Evolutionary conservation across 2,888 invertebrate genomes (phyloP), one percentile per base, ranked within the genome.

Genomic region (Polyploca ridens): DNA sequence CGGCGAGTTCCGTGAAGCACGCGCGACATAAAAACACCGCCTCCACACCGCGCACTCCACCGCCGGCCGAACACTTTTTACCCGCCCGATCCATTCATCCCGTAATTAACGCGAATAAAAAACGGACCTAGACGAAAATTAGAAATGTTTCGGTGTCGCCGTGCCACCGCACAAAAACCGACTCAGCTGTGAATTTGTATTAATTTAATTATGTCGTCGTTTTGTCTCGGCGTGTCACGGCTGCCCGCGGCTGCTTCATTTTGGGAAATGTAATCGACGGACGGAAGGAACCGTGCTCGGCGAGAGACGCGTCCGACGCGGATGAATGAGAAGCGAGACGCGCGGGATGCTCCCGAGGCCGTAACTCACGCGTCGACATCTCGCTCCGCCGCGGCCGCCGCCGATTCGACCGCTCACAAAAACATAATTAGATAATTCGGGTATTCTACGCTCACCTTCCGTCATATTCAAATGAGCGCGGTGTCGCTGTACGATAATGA

Each of bases 21-120:
- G 90, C 89, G 86, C 89, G 77, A 41, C 72, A 83, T 77, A 85
- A 86, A 85, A 85, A 85, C 75, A 62, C 67, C 69, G 65, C 66
- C 68, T 70, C 62, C 65, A 65, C 73, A 66, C 66, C 71, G 65
- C 70, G 69, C 70, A 64, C 74, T 66, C 67, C 79, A 68, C 70
- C 74, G 70, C 68, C 70, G 74, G 71, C 70, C 69, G 76, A 67
- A 67, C 41, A 49, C 64, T 76, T 79, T 82, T 82, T 82, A 77
- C 79, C 77, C 72, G 71, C 66, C 65, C 72, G 65, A 68, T 74
- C 89, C 88, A 92, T 93, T 93, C 93, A 91, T 85, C 78, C 76
- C 86, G 83, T 91, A 93, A 93, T 93, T 91, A 90, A 91, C 85
- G 89, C 87, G 82, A 71, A 80, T 83, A 93, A 93, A 93, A 93